phyloP scores from a whole-genome alignment of 2,888 invertebrate genomes.

The Diloba caeruleocephala region DNA sequence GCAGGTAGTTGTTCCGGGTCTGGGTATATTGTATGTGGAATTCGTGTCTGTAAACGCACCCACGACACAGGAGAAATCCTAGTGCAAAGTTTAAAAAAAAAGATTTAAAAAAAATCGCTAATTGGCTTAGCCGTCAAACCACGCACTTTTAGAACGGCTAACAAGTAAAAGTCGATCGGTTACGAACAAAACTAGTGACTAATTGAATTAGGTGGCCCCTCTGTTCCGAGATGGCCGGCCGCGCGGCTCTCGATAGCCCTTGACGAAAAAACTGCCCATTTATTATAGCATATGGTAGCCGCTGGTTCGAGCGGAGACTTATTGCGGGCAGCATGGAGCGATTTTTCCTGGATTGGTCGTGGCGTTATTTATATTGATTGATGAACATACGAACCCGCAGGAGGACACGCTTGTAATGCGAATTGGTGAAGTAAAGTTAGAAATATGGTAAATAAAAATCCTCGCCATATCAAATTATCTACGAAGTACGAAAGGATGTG shows the following conservation, averaged over 20 bases:
- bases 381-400: constrained; percentile 14
- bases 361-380: constrained; percentile 48
- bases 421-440: no score
- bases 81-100: no score
- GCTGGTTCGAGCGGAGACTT: constrained; percentile 50
- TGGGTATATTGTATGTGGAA: no score
- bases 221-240: constrained; percentile 39
- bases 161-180: constrained; percentile 54
- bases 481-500: no score
- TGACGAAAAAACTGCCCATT: constrained; percentile 48
- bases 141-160: constrained; percentile 40
- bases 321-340: constrained; percentile 38
- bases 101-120: no score
- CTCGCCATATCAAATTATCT: no score
- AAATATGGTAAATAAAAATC: no score
- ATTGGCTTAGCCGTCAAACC: constrained; percentile 19
- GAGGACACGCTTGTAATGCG: no score
- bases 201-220: constrained; percentile 64
- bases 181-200: constrained; percentile 60
- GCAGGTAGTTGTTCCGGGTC: no score
- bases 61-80: no score
- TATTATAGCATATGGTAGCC: constrained; percentile 48
- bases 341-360: constrained; percentile 46
- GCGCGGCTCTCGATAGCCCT: constrained; percentile 35
- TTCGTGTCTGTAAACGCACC: no score